Base-by-base conservation (phyloP, 2,113 vertebrate genomes). In the Paraplagusia blochii region DNA sequence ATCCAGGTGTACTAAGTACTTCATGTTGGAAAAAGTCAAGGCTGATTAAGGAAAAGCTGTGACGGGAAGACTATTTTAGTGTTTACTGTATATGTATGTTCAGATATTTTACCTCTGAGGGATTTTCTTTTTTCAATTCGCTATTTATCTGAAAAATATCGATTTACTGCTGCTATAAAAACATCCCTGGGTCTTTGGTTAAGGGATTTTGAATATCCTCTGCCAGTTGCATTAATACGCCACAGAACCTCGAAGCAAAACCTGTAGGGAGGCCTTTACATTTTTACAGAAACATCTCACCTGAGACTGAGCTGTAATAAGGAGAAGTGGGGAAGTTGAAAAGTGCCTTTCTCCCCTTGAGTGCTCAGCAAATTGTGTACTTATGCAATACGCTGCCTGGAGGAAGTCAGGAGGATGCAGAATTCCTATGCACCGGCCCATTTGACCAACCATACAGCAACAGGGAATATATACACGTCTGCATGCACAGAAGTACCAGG, bases 381-480 rank as follows among this genome's bases (percentile, higher is more conserved):
- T 57, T 59, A 55, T 51, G 58, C 58, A 74, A 65, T 60, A 58
- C 65, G 56, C 40, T 63, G 77, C 84, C 70, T 64, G 58, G 48
- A 74, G 22, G 81, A 64, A 76, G 57, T 72, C 36, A 55, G 69
- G 63, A 47, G 55, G 45, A 80, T 58, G 49, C 50, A 67, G 74
- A 66, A 73, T 81, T 54, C 40, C 53, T 71, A 79, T 76, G 43
- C 76, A 72, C 12, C 49, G 52, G 50, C 35, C 34, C 66, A 53
- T 70, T 58, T 79, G 71, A 76, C 72, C 66, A 77, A 58, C 69
- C 40, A 55, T 58, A 10, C 69, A 67, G 69, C 18, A 14, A 53
- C 11, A 34, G 11, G 3, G 44, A 11, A n/a, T 36, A 38, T 12
- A 19, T 11, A 53, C 15, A 53, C 11, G 38, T 40, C 39, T 60